Evolutionary conservation across 2,113 vertebrate species (phyloP).

Genomic region (Sceloporus tristichus): DNA sequence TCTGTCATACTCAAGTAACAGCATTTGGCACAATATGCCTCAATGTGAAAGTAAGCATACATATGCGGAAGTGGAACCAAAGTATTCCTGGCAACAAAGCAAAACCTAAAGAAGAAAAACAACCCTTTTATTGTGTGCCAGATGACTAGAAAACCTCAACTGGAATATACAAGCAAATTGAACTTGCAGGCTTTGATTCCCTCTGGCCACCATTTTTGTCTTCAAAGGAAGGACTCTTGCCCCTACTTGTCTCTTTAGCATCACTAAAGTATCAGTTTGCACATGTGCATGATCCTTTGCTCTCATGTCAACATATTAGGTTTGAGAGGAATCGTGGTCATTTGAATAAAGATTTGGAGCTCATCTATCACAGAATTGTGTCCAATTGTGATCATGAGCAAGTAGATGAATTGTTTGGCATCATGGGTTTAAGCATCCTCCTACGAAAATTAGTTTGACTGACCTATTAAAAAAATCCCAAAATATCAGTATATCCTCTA

Average conservation of each 20-base stretch:
- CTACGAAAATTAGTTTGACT: not conserved
- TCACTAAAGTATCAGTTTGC: slow-evolving; percentile 39
- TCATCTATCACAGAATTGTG: not conserved
- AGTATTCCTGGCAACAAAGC: slow-evolving; percentile 77
- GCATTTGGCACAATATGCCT: slow-evolving; percentile 73
- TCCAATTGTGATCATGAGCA: not conserved
- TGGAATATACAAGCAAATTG: slow-evolving; percentile 65
- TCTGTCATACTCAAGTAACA: slow-evolving; percentile 79
- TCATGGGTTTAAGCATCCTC: not conserved
- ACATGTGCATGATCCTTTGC: slow-evolving; percentile 29
- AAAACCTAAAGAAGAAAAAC: slow-evolving; percentile 72
- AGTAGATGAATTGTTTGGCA: not conserved
- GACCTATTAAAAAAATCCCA: not conserved
- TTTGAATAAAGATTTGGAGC: not conserved
- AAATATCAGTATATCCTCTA: not conserved
- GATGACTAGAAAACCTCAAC: slow-evolving; percentile 67
- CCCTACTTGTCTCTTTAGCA: slow-evolving; percentile 53
- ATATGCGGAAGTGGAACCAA: slow-evolving; percentile 75
- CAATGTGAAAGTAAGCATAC: slow-evolving; percentile 76
- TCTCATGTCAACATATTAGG: slow-evolving; percentile 43
- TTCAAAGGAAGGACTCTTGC: slow-evolving; percentile 62
- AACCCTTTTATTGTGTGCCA: slow-evolving; percentile 73
- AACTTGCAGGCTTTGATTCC: slow-evolving; percentile 37
- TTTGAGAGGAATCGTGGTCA: not conserved
- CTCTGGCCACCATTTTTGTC: slow-evolving; percentile 54